Base-by-base conservation (phyloP, 2,113 vertebrate genomes). In the Corydoras sp. region DNA sequence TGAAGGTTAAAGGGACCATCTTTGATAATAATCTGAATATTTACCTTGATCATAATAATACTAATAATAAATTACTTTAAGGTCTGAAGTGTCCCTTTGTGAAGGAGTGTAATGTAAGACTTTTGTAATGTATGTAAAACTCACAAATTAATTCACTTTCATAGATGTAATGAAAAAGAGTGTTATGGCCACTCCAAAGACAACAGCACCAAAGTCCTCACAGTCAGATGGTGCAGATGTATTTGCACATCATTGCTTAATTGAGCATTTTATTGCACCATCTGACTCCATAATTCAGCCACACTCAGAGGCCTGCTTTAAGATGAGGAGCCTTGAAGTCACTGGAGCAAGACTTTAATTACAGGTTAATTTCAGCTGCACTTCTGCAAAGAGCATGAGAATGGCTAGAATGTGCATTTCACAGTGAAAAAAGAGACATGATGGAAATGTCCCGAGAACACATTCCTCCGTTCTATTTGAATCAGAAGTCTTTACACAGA, bases 261-360 rank as follows among this genome's bases (percentile, higher is more conserved):
- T 87, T 85, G 76, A 74, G 84, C 80, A n/a, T 88, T 90, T 89
- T 89, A 89, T 81, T 77, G 81, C 75, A 62, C 82, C 53, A 73
- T 54, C 35, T 53, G 62, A 75, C 74, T 72, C 71, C 73, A 65
- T 83, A 82, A 88, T 79, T 86, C 84, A 81, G 53, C 54, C 65
- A 71, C 48, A 82, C 82, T 82, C 49, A 18, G 79, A 79, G 81
- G 76, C 81, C 72, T 75, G 74, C 55, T 78, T 84, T 84, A 74
- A 74, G 77, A 80, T 82, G 60, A 64, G 83, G 83, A 83, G 77
- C 74, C 56, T 65, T 60, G 76, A 73, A 72, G 66, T 81, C 61
- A 66, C 72, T 79, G 76, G 83, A 82, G 75, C 29, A 77, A 73
- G 76, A 82, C 85, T 77, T 77, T 87, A 88, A 89, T 86, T 84